Percentiles rank a stretch among this genome's conserved stretches.
These are phyloP conservation scores for Heliconius charithonia DNA, from an alignment of 2,888 invertebrate species.

Conservation along the genomic window DNA sequence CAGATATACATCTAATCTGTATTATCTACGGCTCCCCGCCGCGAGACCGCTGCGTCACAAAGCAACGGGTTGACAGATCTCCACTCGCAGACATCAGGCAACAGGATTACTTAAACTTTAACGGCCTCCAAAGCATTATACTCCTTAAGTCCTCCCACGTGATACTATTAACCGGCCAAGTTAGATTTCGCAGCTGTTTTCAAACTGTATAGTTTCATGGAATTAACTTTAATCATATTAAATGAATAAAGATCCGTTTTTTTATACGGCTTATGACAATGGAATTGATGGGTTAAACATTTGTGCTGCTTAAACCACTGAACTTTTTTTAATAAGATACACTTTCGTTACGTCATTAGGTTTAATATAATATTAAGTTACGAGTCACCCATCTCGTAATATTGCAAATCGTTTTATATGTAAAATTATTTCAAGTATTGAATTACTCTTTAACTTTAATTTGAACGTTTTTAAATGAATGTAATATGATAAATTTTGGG, in stretches of 20 bases:
- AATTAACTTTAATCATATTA: slow-evolving; percentile 76
- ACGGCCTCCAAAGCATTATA: slow-evolving; percentile 59
- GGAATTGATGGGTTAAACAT: slow-evolving; percentile 28
- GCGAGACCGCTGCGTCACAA: slow-evolving; percentile 77
- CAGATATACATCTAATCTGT: slow-evolving; percentile 81
- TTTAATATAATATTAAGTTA: slow-evolving; percentile 1
- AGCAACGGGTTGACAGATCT: slow-evolving; percentile 83
- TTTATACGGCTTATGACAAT: slow-evolving; percentile 30
- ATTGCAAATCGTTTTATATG: neutral
- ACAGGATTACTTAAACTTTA: slow-evolving; percentile 77
- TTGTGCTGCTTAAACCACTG: slow-evolving; percentile 7
- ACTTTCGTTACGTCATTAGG: neutral
- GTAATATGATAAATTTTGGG: neutral
- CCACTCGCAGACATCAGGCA: slow-evolving; percentile 70
- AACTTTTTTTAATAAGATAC: slow-evolving; percentile 15
- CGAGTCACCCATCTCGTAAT: slow-evolving; percentile 6
- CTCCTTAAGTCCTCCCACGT: slow-evolving; percentile 54
- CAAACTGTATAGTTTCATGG: slow-evolving; percentile 54
- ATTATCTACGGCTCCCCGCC: slow-evolving; percentile 75
- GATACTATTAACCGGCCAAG: slow-evolving; percentile 50
- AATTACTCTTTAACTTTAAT: neutral
- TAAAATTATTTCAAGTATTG: slow-evolving; percentile 13
- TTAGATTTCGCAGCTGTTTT: slow-evolving; percentile 64
- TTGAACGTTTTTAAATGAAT: slow-evolving; percentile 11
- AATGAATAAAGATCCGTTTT: slow-evolving; percentile 49